Percentiles rank a stretch among this genome's conserved stretches.
Evolutionary conservation across 2,888 invertebrate species (phyloP).

Genomic region (Smittia sp.): DNA sequence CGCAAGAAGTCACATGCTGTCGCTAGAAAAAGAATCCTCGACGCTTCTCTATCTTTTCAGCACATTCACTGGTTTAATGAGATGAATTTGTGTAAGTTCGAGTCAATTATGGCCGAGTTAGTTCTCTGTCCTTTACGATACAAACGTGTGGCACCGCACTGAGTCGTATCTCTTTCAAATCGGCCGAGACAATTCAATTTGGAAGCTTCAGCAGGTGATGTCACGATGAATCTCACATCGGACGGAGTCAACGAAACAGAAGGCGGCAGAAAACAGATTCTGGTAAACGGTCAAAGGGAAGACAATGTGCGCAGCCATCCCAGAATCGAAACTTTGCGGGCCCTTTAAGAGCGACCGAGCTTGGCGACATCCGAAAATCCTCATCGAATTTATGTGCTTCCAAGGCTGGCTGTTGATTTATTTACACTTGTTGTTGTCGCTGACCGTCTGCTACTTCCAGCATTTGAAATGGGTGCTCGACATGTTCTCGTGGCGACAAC

Average conservation of each 20-base stretch:
- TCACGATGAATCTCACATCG: background rate
- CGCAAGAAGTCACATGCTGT: conserved; percentile 36
- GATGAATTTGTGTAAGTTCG: background rate
- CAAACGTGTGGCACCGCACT: conserved; percentile 17
- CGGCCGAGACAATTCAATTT: conserved; percentile 8
- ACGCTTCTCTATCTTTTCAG: conserved; percentile 1
- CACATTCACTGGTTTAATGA: conserved; percentile 15
- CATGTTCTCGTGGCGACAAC: conserved; percentile 41
- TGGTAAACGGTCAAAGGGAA: background rate
- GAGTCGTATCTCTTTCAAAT: background rate
- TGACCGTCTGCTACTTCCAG: conserved; percentile 37
- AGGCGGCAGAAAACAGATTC: background rate
- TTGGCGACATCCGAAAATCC: conserved; percentile 32
- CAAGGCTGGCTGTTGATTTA: conserved; percentile 30
- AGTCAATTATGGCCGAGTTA: conserved; percentile 25
- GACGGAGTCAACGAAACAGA: background rate
- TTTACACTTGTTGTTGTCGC: conserved; percentile 39
- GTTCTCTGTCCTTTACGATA: conserved; percentile 1
- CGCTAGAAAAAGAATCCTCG: background rate
- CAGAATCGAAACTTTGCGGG: background rate
- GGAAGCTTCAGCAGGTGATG: background rate
- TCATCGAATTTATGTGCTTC: conserved; percentile 26
- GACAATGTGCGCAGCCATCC: background rate
- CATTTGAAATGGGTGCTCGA: conserved; percentile 26
- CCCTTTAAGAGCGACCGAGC: background rate